Evolutionary conservation across 2,888 invertebrate genomes (phyloP).

Genomic region (Xylocampa areola): DNA sequence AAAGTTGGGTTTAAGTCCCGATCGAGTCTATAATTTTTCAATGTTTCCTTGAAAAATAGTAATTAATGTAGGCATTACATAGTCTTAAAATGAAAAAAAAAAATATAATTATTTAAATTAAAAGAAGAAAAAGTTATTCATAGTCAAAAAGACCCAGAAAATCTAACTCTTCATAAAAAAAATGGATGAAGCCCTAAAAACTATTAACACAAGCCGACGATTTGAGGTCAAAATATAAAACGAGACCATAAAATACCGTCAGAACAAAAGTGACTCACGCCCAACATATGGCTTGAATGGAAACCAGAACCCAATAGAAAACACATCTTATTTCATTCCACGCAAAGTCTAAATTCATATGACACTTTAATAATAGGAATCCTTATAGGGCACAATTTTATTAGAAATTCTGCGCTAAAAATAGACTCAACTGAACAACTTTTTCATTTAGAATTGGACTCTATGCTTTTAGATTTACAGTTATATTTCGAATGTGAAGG

Average conservation of each 20-base stretch:
- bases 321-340: background rate
- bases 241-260: conserved; percentile 26
- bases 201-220: conserved; percentile 39
- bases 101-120: no score
- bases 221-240: conserved; percentile 56
- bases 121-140: no score
- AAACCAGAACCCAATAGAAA: conserved; percentile 19
- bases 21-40: no score
- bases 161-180: conserved; percentile 4
- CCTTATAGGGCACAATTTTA: conserved; percentile 50
- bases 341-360: conserved; percentile 35
- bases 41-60: no score
- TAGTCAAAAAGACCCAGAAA: background rate
- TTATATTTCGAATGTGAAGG: conserved; percentile 10
- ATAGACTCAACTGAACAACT: conserved; percentile 32
- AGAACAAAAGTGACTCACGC: conserved; percentile 57
- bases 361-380: conserved; percentile 43
- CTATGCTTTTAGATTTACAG: conserved; percentile 1
- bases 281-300: conserved; percentile 53
- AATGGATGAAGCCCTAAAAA: conserved; percentile 35
- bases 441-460: conserved; percentile 7
- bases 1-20: no score
- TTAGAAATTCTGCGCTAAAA: conserved; percentile 53
- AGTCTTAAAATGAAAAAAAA: no score
- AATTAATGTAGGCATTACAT: no score